Percentiles rank a stretch among this genome's conserved stretches.
Evolutionary conservation across 1,140 invertebrate genomes (phyloP).

Genomic region (Sipha flava): DNA sequence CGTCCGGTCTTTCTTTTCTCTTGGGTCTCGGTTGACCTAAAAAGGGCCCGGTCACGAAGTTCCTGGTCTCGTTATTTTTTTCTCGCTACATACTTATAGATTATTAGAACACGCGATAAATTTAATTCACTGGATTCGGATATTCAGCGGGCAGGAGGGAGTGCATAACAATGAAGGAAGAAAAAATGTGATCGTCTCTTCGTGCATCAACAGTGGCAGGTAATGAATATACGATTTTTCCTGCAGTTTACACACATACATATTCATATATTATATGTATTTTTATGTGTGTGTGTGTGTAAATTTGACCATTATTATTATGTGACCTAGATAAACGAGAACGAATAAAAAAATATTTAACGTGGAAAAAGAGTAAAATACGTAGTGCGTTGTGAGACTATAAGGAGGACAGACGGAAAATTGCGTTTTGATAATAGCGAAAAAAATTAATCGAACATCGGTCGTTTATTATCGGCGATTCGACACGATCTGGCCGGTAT

Average conservation of each 20-base stretch:
- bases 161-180: neutral
- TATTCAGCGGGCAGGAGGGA: neutral
- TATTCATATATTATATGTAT: neutral
- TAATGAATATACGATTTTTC: neutral
- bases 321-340: no score
- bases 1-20: conserved; percentile 14
- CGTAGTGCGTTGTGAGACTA: no score
- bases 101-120: neutral
- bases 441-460: no score
- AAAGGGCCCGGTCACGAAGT: conserved; percentile 24
- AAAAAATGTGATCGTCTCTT: neutral
- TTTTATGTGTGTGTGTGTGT: neutral
- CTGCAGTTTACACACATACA: neutral
- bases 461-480: no score
- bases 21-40: conserved; percentile 13
- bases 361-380: no score
- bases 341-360: no score
- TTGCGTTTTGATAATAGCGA: no score
- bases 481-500: no score
- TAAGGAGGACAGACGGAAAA: no score
- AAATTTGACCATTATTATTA: no score
- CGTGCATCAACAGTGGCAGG: no score
- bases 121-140: neutral
- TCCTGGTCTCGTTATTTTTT: conserved; percentile 1
- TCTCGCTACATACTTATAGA: neutral